Evolutionary conservation across 2,888 invertebrate genomes (phyloP).

Genomic region (Cataglyphis albicans): DNA sequence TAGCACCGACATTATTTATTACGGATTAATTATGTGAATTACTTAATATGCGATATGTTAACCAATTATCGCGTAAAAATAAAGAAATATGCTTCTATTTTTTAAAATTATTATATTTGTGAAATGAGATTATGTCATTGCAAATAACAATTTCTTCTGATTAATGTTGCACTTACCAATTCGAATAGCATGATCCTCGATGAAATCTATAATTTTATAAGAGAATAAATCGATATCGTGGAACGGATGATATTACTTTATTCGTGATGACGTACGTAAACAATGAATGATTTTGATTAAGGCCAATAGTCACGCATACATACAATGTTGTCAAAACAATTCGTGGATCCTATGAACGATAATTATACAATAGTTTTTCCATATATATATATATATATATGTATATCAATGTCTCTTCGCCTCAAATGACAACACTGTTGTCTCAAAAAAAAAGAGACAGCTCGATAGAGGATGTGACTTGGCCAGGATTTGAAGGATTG

Average conservation of each 20-base stretch:
- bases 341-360: conserved; percentile 34
- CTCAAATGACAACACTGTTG: conserved; percentile 19
- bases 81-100: not conserved
- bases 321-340: conserved; percentile 43
- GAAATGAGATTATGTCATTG: not conserved
- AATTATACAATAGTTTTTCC: conserved; percentile 41
- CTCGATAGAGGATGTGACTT: conserved; percentile 53
- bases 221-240: conserved; percentile 65
- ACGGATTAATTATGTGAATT: not conserved
- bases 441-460: conserved; percentile 55
- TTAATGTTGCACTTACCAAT: conserved; percentile 42
- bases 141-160: conserved; percentile 5
- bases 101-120: not conserved
- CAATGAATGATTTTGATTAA: conserved; percentile 76
- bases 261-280: conserved; percentile 82
- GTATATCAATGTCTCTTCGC: conserved; percentile 12
- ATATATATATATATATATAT: not conserved
- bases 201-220: not conserved
- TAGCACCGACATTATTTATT: not conserved
- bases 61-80: not conserved
- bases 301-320: conserved; percentile 64
- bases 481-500: conserved; percentile 46
- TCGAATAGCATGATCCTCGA: not conserved
- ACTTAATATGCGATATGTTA: not conserved
- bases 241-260: conserved; percentile 84